These are phyloP conservation scores for Copidosoma aretas DNA, from an alignment of 2,888 invertebrate species.

Conservation along the genomic window DNA sequence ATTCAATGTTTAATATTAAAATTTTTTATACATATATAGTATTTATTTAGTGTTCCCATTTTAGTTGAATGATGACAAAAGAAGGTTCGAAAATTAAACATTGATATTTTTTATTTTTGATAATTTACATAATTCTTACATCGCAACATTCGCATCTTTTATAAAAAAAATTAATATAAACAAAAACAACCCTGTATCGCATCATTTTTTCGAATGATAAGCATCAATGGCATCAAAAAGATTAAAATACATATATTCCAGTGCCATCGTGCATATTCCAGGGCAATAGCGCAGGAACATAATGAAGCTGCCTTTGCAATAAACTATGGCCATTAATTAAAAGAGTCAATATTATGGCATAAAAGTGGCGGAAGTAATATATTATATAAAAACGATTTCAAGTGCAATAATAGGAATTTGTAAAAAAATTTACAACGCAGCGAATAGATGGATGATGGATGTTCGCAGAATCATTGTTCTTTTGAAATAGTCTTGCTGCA, in stretches of 20 bases:
- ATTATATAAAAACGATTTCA: constrained; percentile 31
- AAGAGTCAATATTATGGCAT: constrained; percentile 37
- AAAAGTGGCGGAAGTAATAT: constrained; percentile 30
- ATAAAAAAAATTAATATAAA: constrained; percentile 36
- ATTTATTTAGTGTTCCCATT: constrained; percentile 5
- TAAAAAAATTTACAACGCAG: constrained; percentile 35
- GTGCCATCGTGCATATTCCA: constrained; percentile 18
- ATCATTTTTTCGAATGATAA: constrained; percentile 24
- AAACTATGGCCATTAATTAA: constrained; percentile 23
- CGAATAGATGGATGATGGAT: constrained; percentile 31
- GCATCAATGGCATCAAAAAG: constrained; percentile 13
- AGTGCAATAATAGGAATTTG: constrained; percentile 33
- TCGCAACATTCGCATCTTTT: constrained; percentile 2
- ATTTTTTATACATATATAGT: constrained; percentile 28
- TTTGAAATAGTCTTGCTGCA: constrained; percentile 18
- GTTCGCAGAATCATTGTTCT: constrained; percentile 15
- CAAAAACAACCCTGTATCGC: constrained; percentile 41
- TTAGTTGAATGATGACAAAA: constrained; percentile 6
- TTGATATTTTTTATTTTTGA: constrained; percentile 29
- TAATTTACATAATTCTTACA: constrained; percentile 26
- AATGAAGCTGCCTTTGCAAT: constrained; percentile 32
- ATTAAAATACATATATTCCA: constrained; percentile 26
- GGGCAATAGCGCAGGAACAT: constrained; percentile 39
- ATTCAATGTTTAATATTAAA: constrained; percentile 10
- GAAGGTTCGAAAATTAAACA: constrained; percentile 33